Conservation (phyloP, 2,888 invertebrate species). For the Hyposoter dolosus region DNA sequence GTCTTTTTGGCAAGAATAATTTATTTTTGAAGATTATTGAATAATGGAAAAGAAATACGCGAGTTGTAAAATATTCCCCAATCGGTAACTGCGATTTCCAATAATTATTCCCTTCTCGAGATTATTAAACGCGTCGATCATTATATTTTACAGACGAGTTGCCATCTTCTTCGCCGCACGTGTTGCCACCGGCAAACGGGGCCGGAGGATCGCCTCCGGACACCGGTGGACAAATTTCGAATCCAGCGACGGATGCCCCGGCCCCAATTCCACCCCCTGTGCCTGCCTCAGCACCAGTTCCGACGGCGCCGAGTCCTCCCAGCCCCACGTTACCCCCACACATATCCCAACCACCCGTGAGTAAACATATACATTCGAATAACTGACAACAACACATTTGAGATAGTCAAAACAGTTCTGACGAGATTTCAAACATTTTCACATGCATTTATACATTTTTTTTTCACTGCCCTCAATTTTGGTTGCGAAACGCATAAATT, state of each 20-base stretch:
- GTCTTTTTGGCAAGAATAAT: not conserved
- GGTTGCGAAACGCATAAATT: not conserved
- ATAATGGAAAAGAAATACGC: not conserved
- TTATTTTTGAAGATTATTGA: not conserved
- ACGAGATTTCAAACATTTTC: not conserved
- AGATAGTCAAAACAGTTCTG: not conserved
- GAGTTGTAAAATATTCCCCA: not conserved
- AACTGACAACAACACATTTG: not conserved
- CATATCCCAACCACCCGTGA: conserved; percentile 85
- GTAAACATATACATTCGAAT: conserved; percentile 65
- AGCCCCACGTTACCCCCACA: conserved; percentile 86
- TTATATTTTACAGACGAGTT: conserved; percentile 82
- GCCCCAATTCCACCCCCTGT: conserved; percentile 90
- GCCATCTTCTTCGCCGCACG: conserved; percentile 84
- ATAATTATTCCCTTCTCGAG: not conserved
- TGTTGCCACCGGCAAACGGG: conserved; percentile 83
- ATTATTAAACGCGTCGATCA: not conserved
- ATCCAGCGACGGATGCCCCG: conserved; percentile 87
- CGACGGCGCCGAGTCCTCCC: conserved; percentile 88
- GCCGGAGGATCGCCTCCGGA: conserved; percentile 84
- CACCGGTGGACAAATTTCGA: conserved; percentile 84
- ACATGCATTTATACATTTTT: not conserved
- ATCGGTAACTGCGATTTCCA: not conserved
- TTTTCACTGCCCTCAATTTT: not conserved
- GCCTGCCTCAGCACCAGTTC: conserved; percentile 89